Evolutionary conservation across 2,888 invertebrate species (phyloP).

Genomic region (Cynaeus angustus): DNA sequence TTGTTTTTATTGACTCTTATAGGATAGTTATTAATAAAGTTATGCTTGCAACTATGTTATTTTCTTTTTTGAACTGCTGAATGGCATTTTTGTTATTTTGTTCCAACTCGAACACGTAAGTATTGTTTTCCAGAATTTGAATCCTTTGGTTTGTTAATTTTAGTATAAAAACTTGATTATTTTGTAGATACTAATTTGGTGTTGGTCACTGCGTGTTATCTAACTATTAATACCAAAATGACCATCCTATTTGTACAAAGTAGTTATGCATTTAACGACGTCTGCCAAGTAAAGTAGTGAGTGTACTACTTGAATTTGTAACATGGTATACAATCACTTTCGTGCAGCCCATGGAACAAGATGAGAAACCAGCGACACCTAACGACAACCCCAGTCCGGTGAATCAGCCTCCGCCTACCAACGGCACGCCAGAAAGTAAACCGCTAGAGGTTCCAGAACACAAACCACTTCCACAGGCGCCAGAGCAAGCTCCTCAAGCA

Average conservation of each 20-base stretch:
- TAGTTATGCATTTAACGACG: conserved; percentile 1
- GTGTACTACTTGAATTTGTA: too few species aligned
- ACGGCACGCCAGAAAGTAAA: conserved; percentile 52
- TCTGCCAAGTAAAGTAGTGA: not conserved
- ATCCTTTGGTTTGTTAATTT: not conserved
- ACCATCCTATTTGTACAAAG: conserved; percentile 45
- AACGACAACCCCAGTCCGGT: conserved; percentile 37
- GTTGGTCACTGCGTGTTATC: conserved; percentile 9
- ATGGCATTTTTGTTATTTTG: conserved; percentile 13
- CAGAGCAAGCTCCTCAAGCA: conserved; percentile 56
- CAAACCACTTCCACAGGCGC: conserved; percentile 52
- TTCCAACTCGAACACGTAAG: conserved; percentile 12
- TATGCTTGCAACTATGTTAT: conserved; percentile 16
- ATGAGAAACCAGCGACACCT: conserved; percentile 49
- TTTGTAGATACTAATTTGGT: conserved; percentile 24
- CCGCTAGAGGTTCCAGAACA: conserved; percentile 55
- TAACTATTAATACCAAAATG: conserved; percentile 13
- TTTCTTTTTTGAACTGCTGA: conserved; percentile 1
- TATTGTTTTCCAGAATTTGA: conserved; percentile 7
- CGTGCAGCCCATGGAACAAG: conserved; percentile 58
- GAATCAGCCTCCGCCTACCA: conserved; percentile 49
- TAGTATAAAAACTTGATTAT: not conserved
- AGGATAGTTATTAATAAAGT: conserved; percentile 21
- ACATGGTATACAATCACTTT: too few species aligned
- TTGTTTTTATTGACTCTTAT: conserved; percentile 22